phyloP scores from a whole-genome alignment of 1,140 invertebrate genomes.

The Phthorimaea operculella region DNA sequence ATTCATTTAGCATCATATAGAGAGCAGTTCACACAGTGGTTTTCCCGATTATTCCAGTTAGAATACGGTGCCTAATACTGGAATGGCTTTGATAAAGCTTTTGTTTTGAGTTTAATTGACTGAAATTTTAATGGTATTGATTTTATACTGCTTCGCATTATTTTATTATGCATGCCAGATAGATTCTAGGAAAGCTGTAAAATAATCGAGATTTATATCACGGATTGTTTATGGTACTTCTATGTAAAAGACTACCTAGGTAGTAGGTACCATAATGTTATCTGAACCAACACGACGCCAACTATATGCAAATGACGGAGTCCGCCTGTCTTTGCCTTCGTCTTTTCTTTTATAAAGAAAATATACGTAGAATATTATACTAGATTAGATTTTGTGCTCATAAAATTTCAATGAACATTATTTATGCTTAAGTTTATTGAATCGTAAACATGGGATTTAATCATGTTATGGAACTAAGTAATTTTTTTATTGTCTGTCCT shows the following conservation, averaged over 20 bases:
- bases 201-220: conserved; percentile 17
- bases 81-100: conserved; percentile 63
- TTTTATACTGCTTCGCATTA: conserved; percentile 62
- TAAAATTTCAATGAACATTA: too few relatives aligned
- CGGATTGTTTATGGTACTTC: background rate
- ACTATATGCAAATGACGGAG: background rate
- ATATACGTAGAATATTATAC: background rate
- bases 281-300: too few relatives aligned
- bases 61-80: conserved; percentile 37
- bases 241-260: background rate
- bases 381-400: too few relatives aligned
- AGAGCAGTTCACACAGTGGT: conserved; percentile 48
- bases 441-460: too few relatives aligned
- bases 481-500: background rate
- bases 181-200: conserved; percentile 50
- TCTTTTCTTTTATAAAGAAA: conserved; percentile 8
- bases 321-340: conserved; percentile 14
- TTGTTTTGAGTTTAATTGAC: conserved; percentile 43
- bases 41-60: conserved; percentile 40
- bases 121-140: conserved; percentile 38
- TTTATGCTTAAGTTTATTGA: too few relatives aligned
- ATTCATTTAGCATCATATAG: conserved; percentile 46
- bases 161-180: conserved; percentile 59
- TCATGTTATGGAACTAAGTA: too few relatives aligned
- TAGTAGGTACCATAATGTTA: too few relatives aligned